These are phyloP conservation scores for Belgica antarctica DNA, from an alignment of 2,888 invertebrate species.

Conservation along the genomic window DNA sequence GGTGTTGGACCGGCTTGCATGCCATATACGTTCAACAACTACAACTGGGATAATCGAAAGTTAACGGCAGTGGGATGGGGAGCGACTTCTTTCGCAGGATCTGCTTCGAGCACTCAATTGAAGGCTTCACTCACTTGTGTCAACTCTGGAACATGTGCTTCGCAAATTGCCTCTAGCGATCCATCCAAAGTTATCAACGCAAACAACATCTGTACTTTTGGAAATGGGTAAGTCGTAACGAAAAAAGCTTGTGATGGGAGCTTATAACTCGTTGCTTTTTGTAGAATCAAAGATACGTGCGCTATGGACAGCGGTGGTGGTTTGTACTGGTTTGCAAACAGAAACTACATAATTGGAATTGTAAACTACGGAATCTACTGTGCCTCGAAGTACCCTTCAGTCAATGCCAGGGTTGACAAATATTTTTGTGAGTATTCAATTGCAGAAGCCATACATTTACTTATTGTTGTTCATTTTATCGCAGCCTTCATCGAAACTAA, in stretches of 20 bases:
- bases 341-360: conserved; percentile 54
- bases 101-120: not conserved
- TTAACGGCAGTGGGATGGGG: conserved; percentile 11
- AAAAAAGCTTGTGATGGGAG: not conserved
- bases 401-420: not conserved
- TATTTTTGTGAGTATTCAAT: too few relatives aligned
- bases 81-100: not conserved
- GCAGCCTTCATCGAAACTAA: not conserved
- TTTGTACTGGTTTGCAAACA: conserved; percentile 53
- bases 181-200: not conserved
- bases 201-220: not conserved
- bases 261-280: not conserved
- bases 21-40: conserved; percentile 54
- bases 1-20: conserved; percentile 61
- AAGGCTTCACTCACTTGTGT: not conserved
- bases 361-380: conserved; percentile 49
- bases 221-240: not conserved
- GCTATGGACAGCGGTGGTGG: conserved; percentile 56
- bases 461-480: too few relatives aligned
- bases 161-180: not conserved
- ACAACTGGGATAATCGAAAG: not conserved
- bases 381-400: not conserved
- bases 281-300: not conserved
- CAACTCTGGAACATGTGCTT: not conserved
- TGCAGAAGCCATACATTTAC: too few relatives aligned